Evolutionary conservation across 2,797 vertebrate species (phyloP), one percentile per base, ranked within the genome.

Genomic region (Xenopus petersii): DNA sequence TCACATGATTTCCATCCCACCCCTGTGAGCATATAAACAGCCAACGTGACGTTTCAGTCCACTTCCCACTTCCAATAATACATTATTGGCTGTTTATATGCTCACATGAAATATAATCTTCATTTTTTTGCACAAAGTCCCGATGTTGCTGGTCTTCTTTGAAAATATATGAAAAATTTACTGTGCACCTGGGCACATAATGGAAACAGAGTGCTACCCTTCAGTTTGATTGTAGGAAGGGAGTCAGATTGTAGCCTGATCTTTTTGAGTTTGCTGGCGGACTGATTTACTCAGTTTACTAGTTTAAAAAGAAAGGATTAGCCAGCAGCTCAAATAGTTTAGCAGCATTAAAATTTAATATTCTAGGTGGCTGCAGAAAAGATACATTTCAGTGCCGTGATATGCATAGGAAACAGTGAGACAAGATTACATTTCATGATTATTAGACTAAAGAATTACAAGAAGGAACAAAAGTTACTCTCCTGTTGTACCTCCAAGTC

Each of bases 401-500:
- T 13, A 33, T 48, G 49, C 48, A 67, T 55, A 55, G 13, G 12
- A 30, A 26, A 10, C 26, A 16, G 49, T 33, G 48, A 55, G n/a
- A 47, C 9, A 2, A 49, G 47, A 67, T 55, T 30, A 30, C 54
- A 49, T 66, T 66, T 17, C 17, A 51, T 51, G 46, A 67, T 10
- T 54, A 67, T 55, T 26, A 67, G 65, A 33, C 3, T 54, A 55
- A 49, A 46, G 63, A 47, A 47, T 64, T n/a, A 47, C 42, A 15
- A 67, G 64, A 47, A 49, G 46, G 65, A 54, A 67, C 8, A 67
- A 67, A 67, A 67, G 49, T 67, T 36, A 24, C 46, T 67, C 33
- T 48, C 21, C 15, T 33, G 24, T 49, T 51, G 17, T 51, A 12
- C 26, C 46, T 47, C 47, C 47, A 26, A 10, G 47, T 24, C 10